Conservation (phyloP, 2,113 vertebrate genomes). For the Ciconia maguari region DNA sequence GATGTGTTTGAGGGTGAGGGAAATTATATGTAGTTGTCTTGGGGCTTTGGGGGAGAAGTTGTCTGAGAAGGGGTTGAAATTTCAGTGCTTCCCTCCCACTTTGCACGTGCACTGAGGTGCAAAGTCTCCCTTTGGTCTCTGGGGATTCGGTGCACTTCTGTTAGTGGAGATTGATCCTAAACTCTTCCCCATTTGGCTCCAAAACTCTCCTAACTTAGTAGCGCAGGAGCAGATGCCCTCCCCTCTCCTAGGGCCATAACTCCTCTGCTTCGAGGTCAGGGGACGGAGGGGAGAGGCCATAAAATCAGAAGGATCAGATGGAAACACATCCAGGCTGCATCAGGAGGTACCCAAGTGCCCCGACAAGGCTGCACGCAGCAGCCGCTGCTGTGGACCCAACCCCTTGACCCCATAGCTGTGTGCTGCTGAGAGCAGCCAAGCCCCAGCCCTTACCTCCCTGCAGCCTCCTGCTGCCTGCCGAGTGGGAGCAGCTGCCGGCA, state of each 20-base stretch:
- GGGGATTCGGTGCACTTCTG: neutral
- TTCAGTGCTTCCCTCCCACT: neutral
- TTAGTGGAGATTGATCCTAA: neutral
- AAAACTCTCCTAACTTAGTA: neutral
- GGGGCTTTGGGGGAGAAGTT: neutral
- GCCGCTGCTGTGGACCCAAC: neutral
- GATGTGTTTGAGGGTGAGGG: neutral
- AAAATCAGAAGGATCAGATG: neutral
- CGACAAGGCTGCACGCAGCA: neutral
- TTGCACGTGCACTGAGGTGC: neutral
- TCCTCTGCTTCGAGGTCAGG: neutral
- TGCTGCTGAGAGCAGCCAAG: neutral
- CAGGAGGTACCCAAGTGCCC: neutral
- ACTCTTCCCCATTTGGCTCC: neutral
- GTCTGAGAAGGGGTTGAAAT: neutral
- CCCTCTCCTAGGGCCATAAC: neutral
- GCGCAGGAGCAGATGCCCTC: neutral
- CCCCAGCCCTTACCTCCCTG: slow-evolving; percentile 48
- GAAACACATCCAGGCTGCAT: neutral
- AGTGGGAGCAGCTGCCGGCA: neutral
- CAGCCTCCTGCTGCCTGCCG: neutral
- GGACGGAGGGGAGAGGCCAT: neutral
- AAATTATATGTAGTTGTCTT: neutral
- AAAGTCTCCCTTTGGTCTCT: neutral
- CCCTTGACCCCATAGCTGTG: neutral